A percentile compares a stretch with the other conserved stretches of the same genome.
Conservation (phyloP, 2,113 vertebrate species). For the Rhea pennata region DNA sequence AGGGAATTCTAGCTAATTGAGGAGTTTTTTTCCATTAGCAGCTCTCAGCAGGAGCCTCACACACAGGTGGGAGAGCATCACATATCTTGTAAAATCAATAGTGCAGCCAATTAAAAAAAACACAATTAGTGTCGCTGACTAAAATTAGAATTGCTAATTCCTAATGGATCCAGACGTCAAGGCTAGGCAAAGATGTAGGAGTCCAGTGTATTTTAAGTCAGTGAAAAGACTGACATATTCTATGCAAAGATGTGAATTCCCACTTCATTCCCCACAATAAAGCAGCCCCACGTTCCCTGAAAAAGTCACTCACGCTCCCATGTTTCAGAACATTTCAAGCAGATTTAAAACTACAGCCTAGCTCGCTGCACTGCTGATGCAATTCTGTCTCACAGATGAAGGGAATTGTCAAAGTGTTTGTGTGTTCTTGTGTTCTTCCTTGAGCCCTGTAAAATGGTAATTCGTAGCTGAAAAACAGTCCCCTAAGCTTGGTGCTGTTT, state of each 20-base stretch:
- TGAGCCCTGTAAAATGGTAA: not conserved
- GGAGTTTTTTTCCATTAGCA: constrained; percentile 51
- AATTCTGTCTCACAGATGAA: not conserved
- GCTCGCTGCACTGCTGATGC: not conserved
- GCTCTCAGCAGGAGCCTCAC: constrained; percentile 47
- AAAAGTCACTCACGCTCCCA: not conserved
- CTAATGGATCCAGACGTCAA: constrained; percentile 36
- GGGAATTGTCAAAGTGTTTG: not conserved
- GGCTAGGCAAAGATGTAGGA: not conserved
- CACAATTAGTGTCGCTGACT: constrained; percentile 23
- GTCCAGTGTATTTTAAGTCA: not conserved
- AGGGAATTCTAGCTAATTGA: constrained; percentile 69
- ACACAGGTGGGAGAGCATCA: constrained; percentile 47
- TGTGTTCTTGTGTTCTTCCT: not conserved
- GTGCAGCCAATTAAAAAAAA: constrained; percentile 10
- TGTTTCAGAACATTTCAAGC: not conserved
- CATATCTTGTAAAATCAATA: constrained; percentile 51
- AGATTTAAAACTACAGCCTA: not conserved
- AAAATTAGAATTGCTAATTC: constrained; percentile 59
- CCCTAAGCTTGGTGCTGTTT: not conserved
- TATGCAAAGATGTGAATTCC: not conserved
- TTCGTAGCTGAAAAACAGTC: not conserved
- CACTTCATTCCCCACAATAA: not conserved
- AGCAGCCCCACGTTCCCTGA: not conserved
- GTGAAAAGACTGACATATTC: not conserved